Evolutionary conservation across 1,140 invertebrate species (phyloP), one percentile per base, ranked within the genome.

Genomic region (Tetraneura akinire): DNA sequence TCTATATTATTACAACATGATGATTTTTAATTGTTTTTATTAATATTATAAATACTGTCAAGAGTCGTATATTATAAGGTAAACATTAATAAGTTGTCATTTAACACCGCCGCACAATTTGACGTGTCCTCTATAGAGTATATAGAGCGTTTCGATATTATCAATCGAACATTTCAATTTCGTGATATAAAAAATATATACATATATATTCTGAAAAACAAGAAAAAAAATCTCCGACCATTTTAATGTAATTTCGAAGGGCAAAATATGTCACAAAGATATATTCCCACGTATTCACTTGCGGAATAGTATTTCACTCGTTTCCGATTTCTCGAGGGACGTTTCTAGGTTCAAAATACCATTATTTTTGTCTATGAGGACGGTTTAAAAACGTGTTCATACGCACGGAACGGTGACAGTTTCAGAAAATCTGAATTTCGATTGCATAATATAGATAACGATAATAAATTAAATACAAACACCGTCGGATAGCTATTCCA

Each of bases 301-400:
- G 68, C 21, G 23, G 26, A 71, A 71, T 45, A 29, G 68, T 5
- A 6, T 51, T 51, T 51, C 23, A 51, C 47, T 51, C 14, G 23
- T 51, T 51, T 71, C 18, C 16, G 29, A 71, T 71, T 71, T 71
- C 68, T 71, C 68, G 13, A 10, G 68, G 68, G 68, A 71, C 47
- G 68, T 71, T 29, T n/a, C 6, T 51, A n/a, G 14, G 23, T 71
- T 51, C 68, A n/a, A 71, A 51, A 71, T 8, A 32, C 21, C 6
- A 23, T 47, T 68, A 47, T 26, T 57, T 26, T 26, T 64, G 11
- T 16, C 37, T 10, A 47, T 23, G 3, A 21, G 1, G 6, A 13
- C 21, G 14, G 16, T 51, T 71, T n/a, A 13, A 3, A 71, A 71
- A 71, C 47, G 16, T 49, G 68, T 51, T 71, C 23, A 71, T 9